Percentiles rank a stretch among this genome's conserved stretches.
phyloP scores from a whole-genome alignment of 2,113 vertebrate genomes.

The Dascyllus trimaculatus region DNA sequence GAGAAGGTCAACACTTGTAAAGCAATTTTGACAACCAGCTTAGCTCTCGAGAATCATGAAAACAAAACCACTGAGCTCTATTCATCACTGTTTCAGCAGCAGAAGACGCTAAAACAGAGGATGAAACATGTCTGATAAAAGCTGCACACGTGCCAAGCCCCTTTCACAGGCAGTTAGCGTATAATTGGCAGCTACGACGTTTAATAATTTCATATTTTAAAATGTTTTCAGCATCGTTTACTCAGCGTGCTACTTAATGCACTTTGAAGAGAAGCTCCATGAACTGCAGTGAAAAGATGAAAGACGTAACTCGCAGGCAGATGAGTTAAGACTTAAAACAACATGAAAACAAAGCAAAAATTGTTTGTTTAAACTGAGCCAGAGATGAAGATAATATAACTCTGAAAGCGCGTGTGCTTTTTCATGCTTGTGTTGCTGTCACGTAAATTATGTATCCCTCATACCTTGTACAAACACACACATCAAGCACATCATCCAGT shows the following conservation, averaged over 20 bases:
- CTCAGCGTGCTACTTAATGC: conserved; percentile 4
- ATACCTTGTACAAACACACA: background rate
- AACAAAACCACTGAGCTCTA: conserved; percentile 46
- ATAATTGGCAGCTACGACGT: conserved; percentile 30
- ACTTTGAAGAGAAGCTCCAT: conserved; percentile 25
- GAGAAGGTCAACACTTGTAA: conserved; percentile 36
- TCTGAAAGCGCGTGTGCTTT: background rate
- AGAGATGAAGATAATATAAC: background rate
- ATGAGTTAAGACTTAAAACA: conserved; percentile 19
- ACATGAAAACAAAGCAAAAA: conserved; percentile 22
- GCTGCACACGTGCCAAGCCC: conserved; percentile 26
- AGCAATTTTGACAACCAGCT: conserved; percentile 35
- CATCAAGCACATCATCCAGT: conserved; percentile 6
- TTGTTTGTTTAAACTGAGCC: background rate
- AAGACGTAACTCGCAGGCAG: background rate
- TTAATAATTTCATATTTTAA: conserved; percentile 35
- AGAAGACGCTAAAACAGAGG: conserved; percentile 1
- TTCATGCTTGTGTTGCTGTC: conserved; percentile 6
- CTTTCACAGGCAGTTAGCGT: conserved; percentile 31
- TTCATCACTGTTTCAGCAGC: conserved; percentile 44
- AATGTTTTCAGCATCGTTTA: conserved; percentile 32
- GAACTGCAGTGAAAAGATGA: conserved; percentile 22
- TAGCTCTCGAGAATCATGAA: background rate
- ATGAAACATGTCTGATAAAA: conserved; percentile 15
- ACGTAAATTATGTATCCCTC: conserved; percentile 4